phyloP scores from a whole-genome alignment of 2,797 vertebrate genomes.

The Melopsittacus undulatus region DNA sequence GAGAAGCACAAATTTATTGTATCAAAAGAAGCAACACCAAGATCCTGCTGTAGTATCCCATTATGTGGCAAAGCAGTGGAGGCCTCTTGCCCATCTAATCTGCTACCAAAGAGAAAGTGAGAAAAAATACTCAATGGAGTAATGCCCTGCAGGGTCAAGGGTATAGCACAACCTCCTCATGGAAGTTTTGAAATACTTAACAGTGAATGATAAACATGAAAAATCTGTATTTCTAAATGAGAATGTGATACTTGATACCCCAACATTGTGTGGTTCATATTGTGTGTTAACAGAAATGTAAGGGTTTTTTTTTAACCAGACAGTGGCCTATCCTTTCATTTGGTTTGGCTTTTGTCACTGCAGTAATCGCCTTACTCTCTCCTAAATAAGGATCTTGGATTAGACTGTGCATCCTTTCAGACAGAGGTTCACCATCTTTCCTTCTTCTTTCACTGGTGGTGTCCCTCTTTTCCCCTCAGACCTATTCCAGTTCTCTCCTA shows the following conservation, averaged over 20 bases:
- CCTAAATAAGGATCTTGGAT: neutral
- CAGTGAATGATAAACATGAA: neutral
- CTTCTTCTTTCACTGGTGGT: neutral
- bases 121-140: neutral
- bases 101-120: neutral
- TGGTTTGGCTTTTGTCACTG: neutral
- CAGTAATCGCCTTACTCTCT: neutral
- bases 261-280: neutral
- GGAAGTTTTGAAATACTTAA: neutral
- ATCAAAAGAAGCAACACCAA: neutral
- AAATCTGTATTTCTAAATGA: neutral
- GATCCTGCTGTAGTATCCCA: neutral
- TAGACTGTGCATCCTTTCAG: neutral
- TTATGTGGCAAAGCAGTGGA: neutral
- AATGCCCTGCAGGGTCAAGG: neutral
- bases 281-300: neutral
- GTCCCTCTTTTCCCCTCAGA: neutral
- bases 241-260: fast-evolving
- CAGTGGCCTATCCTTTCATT: neutral
- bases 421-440: neutral
- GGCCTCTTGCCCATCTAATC: neutral
- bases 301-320: fast-evolving
- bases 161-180: neutral
- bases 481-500: neutral
- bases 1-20: fast-evolving